Evolutionary conservation across 2,113 vertebrate genomes (phyloP), one percentile per base, ranked within the genome.

Genomic region (Micronisus gabar): DNA sequence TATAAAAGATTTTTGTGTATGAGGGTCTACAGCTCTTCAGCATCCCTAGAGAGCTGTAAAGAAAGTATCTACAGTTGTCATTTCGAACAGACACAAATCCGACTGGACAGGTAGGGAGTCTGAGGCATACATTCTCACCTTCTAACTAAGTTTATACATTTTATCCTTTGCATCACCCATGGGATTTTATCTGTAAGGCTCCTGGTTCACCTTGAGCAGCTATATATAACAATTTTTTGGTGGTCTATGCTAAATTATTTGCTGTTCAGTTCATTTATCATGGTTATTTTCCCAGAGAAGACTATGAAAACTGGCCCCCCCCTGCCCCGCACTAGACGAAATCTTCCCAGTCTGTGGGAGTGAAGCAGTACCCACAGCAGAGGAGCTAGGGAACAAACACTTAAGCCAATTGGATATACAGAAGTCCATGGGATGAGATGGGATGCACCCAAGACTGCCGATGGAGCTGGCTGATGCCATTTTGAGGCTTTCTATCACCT

Each of bases 241-340:
- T 59, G 76, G 25, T 17, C 38, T 13, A 15, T 32, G 56, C 38
- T 30, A 53, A 80, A 50, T 2, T 5, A 82, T 48, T 29, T 81
- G 40, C 26, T 29, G 15, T 21, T 47, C 6, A 16, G 20, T 45
- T 82, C 25, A 36, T 66, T 82, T 40, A 53, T 22, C 7, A 11
- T 15, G 29, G 17, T 26, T 61, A 55, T 29, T 55, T 55, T 58
- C 48, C 16, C 45, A 50, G 41, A 47, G 43, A 47, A 80, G 50
- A 41, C 19, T 26, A 81, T 0, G 3, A 50, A 32, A 55, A 41
- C 6, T 25, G 22, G 40, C 6, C 6, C 17, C 6, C 1, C 12
- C n/a, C n/a, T n/a, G n/a, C n/a, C n/a, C n/a, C 38, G 38, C 38
- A 38, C 38, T 38, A 8, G 43, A 43, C 43, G 15, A 86, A 84